These are phyloP conservation scores for Sebastes schlegelii DNA, from an alignment of 2,113 vertebrate genomes.

Conservation along the genomic window DNA sequence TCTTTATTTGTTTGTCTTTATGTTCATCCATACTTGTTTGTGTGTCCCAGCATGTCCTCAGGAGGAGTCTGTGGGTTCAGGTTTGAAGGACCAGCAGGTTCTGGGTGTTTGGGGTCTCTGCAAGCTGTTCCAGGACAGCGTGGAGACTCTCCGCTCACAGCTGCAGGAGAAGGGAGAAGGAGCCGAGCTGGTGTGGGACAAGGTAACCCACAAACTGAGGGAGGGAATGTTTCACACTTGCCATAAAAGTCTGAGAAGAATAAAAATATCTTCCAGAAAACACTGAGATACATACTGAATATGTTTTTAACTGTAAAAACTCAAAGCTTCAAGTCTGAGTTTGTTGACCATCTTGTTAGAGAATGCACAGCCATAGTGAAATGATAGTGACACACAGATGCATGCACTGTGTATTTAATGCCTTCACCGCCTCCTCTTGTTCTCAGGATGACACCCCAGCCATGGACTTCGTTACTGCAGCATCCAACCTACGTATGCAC, in stretches of 20 bases:
- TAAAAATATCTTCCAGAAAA: neutral
- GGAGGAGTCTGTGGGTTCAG: slow-evolving; percentile 79
- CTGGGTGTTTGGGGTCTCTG: slow-evolving; percentile 90
- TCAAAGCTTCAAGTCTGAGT: neutral
- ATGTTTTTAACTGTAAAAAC: neutral
- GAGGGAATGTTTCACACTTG: neutral
- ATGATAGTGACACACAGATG: neutral
- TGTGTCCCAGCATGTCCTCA: slow-evolving; percentile 76
- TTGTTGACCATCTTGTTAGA: neutral
- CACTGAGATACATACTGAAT: neutral
- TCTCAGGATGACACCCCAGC: slow-evolving; percentile 94
- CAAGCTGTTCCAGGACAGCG: slow-evolving; percentile 91
- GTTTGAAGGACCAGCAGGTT: slow-evolving; percentile 96
- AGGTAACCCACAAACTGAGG: slow-evolving; percentile 82
- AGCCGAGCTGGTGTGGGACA: slow-evolving; percentile 96
- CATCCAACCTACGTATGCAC: slow-evolving; percentile 96
- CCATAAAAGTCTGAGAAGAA: neutral
- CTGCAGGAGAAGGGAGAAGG: slow-evolving; percentile 92
- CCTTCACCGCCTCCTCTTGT: neutral
- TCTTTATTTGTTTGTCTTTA: neutral
- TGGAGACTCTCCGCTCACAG: slow-evolving; percentile 90
- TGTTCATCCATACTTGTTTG: neutral
- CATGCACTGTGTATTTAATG: neutral
- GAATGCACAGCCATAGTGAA: neutral
- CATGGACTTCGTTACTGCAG: slow-evolving; percentile 98